Base-by-base conservation (phyloP, 2,113 vertebrate species). In the Rynchops niger region DNA sequence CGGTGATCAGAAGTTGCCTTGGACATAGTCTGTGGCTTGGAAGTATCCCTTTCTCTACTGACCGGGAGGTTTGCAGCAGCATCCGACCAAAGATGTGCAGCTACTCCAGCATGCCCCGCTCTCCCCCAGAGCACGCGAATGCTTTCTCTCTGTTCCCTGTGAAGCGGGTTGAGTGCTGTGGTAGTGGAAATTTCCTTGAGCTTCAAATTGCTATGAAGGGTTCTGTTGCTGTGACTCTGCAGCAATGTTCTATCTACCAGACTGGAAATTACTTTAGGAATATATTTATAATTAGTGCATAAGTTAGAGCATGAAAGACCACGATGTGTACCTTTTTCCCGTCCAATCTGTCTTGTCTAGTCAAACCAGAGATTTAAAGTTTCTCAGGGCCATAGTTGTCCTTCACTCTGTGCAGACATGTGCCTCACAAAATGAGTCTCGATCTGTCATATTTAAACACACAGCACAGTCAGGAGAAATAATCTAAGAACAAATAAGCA, bases 101-200 rank as follows among this genome's bases (percentile, higher is more conserved):
- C 49, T 42, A 30, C 25, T 82, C 53, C 55, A 93, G 78, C 43
- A 80, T n/a, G 45, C 52, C 70, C 42, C 1, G 2, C 74, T 90
- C 70, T 76, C 25, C 50, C 29, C 20, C 13, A 56, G 36, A 92
- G 82, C 45, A 93, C 88, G 36, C 40, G 82, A 87, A 82, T 67
- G 81, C 70, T 84, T 92, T 67, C 77, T 86, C 19, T 73, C 62
- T 77, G 0, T 65, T 91, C 53, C 49, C 67, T 42, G 32, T 53
- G 71, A 96, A 89, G 19, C 80, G 50, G 30, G 38, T 62, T 0
- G 4, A 96, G 49, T 61, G 30, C 40, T 72, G 40, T 58, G 70
- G 69, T 62, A 87, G 49, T 85, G 62, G 79, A 96, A 90, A 94
- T 92, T 92, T 96, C 78, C 82, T 82, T 53, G 49, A 70, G 32